A percentile compares a stretch with the other conserved stretches of the same genome.
These are phyloP conservation scores for Parambassis ranga DNA, from an alignment of 2,797 vertebrate genomes.

Conservation along the genomic window DNA sequence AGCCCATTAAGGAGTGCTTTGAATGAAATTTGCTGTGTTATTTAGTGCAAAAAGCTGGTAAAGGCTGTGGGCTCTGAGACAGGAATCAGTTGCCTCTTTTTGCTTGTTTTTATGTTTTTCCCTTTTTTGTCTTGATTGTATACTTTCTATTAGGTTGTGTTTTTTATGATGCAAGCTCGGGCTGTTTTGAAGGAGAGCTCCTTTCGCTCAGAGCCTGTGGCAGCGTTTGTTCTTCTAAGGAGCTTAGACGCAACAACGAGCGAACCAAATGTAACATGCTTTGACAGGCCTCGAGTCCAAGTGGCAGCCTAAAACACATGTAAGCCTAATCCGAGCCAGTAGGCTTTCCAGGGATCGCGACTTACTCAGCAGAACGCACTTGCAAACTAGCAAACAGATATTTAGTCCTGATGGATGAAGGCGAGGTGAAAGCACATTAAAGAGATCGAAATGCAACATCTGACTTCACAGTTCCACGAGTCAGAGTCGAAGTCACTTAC, in stretches of 20 bases:
- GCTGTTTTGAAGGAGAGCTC: conserved; percentile 10
- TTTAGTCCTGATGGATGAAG: conserved; percentile 1
- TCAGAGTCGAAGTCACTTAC: neutral
- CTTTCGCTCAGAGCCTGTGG: neutral
- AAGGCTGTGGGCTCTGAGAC: neutral
- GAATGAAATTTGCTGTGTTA: conserved; percentile 23
- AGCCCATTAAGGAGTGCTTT: conserved; percentile 42
- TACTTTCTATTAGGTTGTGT: neutral
- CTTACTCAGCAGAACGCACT: conserved; percentile 30
- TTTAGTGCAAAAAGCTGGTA: conserved; percentile 7
- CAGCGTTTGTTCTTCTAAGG: conserved; percentile 45
- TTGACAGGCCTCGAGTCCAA: conserved; percentile 52
- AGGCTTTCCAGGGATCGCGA: conserved; percentile 33
- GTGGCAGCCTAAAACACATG: conserved; percentile 41
- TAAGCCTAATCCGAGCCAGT: conserved; percentile 50
- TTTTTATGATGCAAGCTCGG: neutral
- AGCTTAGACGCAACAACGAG: conserved; percentile 43
- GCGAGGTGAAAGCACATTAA: neutral
- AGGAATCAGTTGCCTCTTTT: neutral
- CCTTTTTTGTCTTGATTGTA: conserved; percentile 22
- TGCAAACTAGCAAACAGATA: conserved; percentile 10
- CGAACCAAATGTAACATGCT: conserved; percentile 42
- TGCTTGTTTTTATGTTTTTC: neutral
- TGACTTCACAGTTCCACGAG: neutral
- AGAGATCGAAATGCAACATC: conserved; percentile 8